Percentiles rank a stretch among this genome's conserved stretches.
These are phyloP conservation scores for Acanthochromis polyacanthus DNA, from an alignment of 2,113 vertebrate genomes.

Conservation along the genomic window DNA sequence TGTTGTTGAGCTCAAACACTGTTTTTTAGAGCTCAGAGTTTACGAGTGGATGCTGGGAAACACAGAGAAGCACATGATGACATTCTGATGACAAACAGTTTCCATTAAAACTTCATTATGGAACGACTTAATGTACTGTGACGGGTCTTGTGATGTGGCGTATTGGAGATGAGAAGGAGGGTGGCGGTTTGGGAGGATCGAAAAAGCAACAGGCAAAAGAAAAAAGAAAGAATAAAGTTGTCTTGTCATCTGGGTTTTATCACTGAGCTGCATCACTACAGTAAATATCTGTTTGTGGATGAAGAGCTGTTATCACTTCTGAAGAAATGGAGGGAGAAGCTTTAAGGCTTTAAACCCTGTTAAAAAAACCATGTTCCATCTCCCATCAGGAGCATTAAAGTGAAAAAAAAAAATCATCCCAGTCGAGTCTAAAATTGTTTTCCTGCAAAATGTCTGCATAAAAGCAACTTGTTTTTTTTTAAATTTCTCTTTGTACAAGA, in stretches of 20 bases:
- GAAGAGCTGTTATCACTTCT: conserved; percentile 43
- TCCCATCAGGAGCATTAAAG: too few relatives aligned
- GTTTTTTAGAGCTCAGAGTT: too few relatives aligned
- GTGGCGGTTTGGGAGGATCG: too few relatives aligned
- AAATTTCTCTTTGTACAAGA: too few relatives aligned
- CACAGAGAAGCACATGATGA: conserved; percentile 7
- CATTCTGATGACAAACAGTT: conserved; percentile 62
- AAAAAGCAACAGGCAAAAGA: not conserved
- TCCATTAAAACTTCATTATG: conserved; percentile 72
- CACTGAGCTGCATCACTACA: conserved; percentile 40
- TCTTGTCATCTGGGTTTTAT: conserved; percentile 23
- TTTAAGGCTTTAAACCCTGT: not conserved
- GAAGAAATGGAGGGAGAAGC: not conserved
- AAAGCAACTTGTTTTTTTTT: too few relatives aligned
- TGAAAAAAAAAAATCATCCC: too few relatives aligned
- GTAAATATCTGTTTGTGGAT: conserved; percentile 50
- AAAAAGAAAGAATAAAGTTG: not conserved
- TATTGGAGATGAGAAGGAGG: conserved; percentile 9
- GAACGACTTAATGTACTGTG: conserved; percentile 43
- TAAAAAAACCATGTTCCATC: not conserved
- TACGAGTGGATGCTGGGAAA: not conserved
- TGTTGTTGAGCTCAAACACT: too few relatives aligned
- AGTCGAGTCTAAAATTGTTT: too few relatives aligned
- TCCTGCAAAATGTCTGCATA: too few relatives aligned
- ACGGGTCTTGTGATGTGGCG: conserved; percentile 45